Percentiles rank a stretch among this genome's conserved stretches.
Evolutionary conservation across 2,888 invertebrate genomes (phyloP).

Genomic region (Lordiphosa andalusiaca): DNA sequence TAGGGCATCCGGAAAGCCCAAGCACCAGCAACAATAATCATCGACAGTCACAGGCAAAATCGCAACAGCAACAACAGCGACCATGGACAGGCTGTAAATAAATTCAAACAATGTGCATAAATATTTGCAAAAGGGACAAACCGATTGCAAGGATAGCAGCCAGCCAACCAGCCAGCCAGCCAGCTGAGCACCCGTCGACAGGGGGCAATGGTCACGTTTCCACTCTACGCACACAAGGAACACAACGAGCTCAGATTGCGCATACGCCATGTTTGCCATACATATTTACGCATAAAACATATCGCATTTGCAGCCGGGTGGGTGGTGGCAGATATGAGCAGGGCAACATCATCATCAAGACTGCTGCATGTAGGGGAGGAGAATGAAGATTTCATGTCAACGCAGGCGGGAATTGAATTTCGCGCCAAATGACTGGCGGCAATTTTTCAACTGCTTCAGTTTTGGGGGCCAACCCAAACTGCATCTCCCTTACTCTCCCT

Average conservation of each 20-base stretch:
- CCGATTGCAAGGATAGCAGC: constrained; percentile 20
- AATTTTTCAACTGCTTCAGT: constrained; percentile 64
- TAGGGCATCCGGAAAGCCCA: constrained; percentile 23
- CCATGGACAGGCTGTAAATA: constrained; percentile 63
- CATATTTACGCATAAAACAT: constrained; percentile 64
- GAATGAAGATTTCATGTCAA: constrained; percentile 62
- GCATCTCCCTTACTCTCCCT: constrained; percentile 23
- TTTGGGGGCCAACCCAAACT: constrained; percentile 49
- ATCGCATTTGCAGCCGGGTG: constrained; percentile 14
- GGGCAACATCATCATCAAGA: constrained; percentile 33
- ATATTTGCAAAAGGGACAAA: constrained; percentile 70
- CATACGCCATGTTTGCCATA: constrained; percentile 69
- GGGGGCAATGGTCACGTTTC: constrained; percentile 59
- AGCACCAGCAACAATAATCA: constrained; percentile 61
- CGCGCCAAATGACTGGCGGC: constrained; percentile 72
- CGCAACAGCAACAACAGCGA: constrained; percentile 46
- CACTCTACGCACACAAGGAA: constrained; percentile 48
- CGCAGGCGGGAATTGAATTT: constrained; percentile 73
- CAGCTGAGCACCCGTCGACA: constrained; percentile 58
- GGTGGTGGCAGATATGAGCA: constrained; percentile 24
- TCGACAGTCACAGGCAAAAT: constrained; percentile 58
- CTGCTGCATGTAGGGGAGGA: neutral
- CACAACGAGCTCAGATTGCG: constrained; percentile 54
- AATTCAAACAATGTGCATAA: constrained; percentile 75
- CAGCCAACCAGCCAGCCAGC: constrained; percentile 26